phyloP scores from a whole-genome alignment of 2,888 invertebrate species.

The Boloria euphrosyne region DNA sequence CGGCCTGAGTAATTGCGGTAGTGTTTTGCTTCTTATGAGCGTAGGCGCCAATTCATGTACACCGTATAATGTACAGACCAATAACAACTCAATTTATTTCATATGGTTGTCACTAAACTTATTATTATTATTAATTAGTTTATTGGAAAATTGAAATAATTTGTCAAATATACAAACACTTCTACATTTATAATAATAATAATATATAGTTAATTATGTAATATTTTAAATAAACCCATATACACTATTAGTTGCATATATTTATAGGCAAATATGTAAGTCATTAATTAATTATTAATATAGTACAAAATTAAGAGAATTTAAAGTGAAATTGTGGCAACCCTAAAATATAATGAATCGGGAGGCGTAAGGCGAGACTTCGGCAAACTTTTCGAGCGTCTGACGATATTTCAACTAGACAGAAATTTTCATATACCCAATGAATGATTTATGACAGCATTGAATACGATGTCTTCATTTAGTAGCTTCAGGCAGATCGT shows the following conservation, averaged over 20 bases:
- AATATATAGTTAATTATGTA: too few relatives aligned
- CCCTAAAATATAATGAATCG: conserved; percentile 36
- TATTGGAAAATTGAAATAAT: too few relatives aligned
- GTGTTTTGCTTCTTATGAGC: conserved; percentile 43
- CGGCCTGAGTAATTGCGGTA: conserved; percentile 52
- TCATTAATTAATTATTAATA: background rate
- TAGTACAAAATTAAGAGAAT: too few relatives aligned
- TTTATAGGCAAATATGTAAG: background rate
- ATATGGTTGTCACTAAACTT: conserved; percentile 49
- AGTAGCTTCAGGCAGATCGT: conserved; percentile 72
- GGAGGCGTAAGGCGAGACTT: conserved; percentile 33
- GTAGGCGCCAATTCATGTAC: conserved; percentile 51
- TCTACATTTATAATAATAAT: too few relatives aligned
- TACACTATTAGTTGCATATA: too few relatives aligned
- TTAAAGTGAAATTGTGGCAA: conserved; percentile 10
- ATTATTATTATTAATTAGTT: too few relatives aligned
- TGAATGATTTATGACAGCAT: conserved; percentile 71
- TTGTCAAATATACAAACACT: too few relatives aligned
- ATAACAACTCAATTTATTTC: conserved; percentile 63
- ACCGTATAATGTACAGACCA: conserved; percentile 34
- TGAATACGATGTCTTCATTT: conserved; percentile 74
- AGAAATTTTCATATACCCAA: conserved; percentile 49
- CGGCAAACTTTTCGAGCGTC: conserved; percentile 41
- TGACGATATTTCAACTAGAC: conserved; percentile 64
- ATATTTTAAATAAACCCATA: too few relatives aligned